Evolutionary conservation across 1,140 invertebrate genomes (phyloP).

Genomic region (Helicoverpa zea): DNA sequence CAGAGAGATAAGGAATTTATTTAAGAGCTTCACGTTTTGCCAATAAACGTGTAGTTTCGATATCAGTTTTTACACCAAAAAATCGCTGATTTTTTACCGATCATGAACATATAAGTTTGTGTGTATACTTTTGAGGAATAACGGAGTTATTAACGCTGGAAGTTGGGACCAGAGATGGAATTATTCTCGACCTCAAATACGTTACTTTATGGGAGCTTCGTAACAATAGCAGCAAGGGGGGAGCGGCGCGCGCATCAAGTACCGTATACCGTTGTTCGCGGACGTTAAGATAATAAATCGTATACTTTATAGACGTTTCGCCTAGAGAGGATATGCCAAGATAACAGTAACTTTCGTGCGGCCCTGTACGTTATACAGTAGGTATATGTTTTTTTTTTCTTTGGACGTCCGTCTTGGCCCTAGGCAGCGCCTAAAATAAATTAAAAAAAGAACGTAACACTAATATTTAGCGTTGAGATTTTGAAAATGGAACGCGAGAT

Average conservation of each 20-base stretch:
- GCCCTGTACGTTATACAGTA: slow-evolving; percentile 77
- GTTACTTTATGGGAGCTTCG: slow-evolving; percentile 83
- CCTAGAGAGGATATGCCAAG: slow-evolving; percentile 87
- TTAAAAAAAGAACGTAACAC: slow-evolving; percentile 58
- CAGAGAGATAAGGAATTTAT: slow-evolving; percentile 86
- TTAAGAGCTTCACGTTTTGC: slow-evolving; percentile 57
- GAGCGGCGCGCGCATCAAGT: slow-evolving; percentile 83
- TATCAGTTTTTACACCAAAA: slow-evolving; percentile 70
- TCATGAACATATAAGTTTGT: slow-evolving; percentile 61
- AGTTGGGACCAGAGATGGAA: slow-evolving; percentile 82
- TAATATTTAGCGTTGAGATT: slow-evolving; percentile 52
- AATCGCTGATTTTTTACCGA: slow-evolving; percentile 78
- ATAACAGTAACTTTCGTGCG: slow-evolving; percentile 87
- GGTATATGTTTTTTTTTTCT: slow-evolving; percentile 72
- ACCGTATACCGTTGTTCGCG: slow-evolving; percentile 74
- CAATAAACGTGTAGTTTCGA: slow-evolving; percentile 33
- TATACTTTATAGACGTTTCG: slow-evolving; percentile 82
- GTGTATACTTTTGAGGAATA: slow-evolving; percentile 38
- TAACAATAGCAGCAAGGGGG: slow-evolving; percentile 87
- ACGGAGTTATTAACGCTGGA: slow-evolving; percentile 62
- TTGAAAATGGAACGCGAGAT: slow-evolving; percentile 57
- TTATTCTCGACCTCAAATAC: slow-evolving; percentile 73
- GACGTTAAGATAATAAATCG: slow-evolving; percentile 79
- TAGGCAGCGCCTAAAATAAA: slow-evolving; percentile 64
- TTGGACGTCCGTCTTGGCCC: slow-evolving; percentile 65